Conservation (phyloP, 2,888 invertebrate genomes). For the Sphecodes monilicornis region DNA sequence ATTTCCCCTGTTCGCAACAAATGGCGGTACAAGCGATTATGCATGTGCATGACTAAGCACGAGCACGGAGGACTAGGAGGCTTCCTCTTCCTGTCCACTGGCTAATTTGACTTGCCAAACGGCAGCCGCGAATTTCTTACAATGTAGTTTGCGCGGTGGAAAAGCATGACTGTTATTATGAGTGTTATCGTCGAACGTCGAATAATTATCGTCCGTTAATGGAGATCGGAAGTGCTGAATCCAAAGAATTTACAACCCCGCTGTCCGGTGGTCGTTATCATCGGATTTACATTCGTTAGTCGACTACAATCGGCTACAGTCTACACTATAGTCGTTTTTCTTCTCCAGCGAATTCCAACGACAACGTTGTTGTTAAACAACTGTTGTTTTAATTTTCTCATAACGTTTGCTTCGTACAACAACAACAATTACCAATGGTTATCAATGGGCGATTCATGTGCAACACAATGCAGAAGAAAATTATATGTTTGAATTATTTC, state of each 20-base stretch:
- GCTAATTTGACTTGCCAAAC: conserved; percentile 58
- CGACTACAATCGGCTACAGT: too few species aligned
- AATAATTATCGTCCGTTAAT: conserved; percentile 42
- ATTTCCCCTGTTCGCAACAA: conserved; percentile 15
- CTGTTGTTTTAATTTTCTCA: background rate
- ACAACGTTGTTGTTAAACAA: background rate
- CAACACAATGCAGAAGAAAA: background rate
- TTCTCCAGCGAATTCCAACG: background rate
- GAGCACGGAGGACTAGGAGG: background rate
- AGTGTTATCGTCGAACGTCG: conserved; percentile 5
- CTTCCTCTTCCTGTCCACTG: conserved; percentile 42
- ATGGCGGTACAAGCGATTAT: conserved; percentile 23
- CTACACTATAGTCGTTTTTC: background rate
- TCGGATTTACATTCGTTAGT: conserved; percentile 27
- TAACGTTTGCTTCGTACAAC: background rate
- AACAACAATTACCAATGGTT: background rate
- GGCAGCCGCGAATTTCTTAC: conserved; percentile 38
- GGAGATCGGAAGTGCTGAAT: conserved; percentile 31
- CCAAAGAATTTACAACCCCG: conserved; percentile 7
- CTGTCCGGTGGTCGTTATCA: background rate
- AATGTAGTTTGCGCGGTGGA: conserved; percentile 38
- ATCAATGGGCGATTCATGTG: background rate
- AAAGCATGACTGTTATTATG: conserved; percentile 23
- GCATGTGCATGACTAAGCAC: conserved; percentile 8
- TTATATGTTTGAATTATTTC: background rate